Conservation (phyloP, 2,888 invertebrate genomes). For the Nematopogon swammerdamellus region DNA sequence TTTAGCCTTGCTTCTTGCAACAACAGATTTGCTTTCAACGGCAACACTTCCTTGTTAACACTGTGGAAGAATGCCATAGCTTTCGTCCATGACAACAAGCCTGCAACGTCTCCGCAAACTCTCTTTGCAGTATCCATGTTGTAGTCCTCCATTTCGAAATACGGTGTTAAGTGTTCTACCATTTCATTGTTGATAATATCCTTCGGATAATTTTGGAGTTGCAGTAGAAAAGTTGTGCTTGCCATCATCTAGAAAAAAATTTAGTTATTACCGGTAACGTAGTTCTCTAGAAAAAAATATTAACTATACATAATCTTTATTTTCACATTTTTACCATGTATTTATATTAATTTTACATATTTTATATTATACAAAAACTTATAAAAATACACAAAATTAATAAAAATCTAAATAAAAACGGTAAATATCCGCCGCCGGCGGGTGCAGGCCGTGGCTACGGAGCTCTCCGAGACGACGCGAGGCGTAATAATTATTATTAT, state of each 20-base stretch:
- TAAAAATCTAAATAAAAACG: too few species aligned
- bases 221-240: constrained; percentile 86
- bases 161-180: constrained; percentile 88
- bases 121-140: constrained; percentile 95
- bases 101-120: constrained; percentile 96
- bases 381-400: too few species aligned
- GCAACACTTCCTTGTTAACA: constrained; percentile 94
- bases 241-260: constrained; percentile 78
- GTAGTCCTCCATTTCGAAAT: constrained; percentile 95
- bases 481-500: too few species aligned
- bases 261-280: background rate
- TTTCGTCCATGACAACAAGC: constrained; percentile 92
- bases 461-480: too few species aligned
- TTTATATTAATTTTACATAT: too few species aligned
- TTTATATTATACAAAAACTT: too few species aligned
- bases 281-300: background rate
- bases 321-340: too few species aligned
- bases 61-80: constrained; percentile 95
- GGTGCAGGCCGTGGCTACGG: too few species aligned
- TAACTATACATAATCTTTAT: too few species aligned
- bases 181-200: constrained; percentile 97
- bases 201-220: constrained; percentile 92
- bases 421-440: too few species aligned
- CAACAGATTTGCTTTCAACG: constrained; percentile 87
- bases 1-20: constrained; percentile 87